Percentiles rank a stretch among this genome's conserved stretches.
Conservation (phyloP, 2,888 invertebrate genomes). For the Dinocampus coccinellae region DNA sequence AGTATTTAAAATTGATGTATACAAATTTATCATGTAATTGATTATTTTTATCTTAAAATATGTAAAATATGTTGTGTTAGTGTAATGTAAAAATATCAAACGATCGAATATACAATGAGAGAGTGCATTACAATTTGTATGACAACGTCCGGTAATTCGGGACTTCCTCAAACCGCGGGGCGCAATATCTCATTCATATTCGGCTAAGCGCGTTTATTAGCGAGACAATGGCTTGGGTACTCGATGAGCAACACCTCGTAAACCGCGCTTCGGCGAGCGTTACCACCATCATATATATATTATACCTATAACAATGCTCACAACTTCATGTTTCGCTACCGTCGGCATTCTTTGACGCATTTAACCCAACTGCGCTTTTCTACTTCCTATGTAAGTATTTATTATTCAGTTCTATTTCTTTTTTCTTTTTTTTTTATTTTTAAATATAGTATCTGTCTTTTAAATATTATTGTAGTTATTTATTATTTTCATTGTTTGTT, state of each 20-base stretch:
- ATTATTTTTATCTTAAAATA: too few species aligned
- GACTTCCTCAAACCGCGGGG: conserved; percentile 49
- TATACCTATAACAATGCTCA: background rate
- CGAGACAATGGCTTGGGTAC: conserved; percentile 56
- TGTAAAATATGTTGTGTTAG: too few species aligned
- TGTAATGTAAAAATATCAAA: too few species aligned
- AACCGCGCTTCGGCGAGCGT: conserved; percentile 56
- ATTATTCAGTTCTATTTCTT: background rate
- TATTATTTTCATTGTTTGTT: too few species aligned
- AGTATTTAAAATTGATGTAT: too few species aligned
- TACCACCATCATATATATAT: conserved; percentile 20
- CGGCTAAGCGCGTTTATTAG: conserved; percentile 64
- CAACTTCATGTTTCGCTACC: background rate
- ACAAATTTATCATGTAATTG: too few species aligned
- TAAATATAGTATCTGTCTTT: too few species aligned
- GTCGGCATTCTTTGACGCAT: conserved; percentile 17
- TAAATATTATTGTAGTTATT: too few species aligned
- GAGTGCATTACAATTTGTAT: conserved; percentile 37
- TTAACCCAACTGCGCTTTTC: conserved; percentile 8
- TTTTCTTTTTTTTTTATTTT: background rate
- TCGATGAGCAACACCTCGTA: conserved; percentile 64
- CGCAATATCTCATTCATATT: conserved; percentile 59
- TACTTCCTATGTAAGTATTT: background rate
- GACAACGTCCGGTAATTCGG: conserved; percentile 43
- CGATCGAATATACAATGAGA: conserved; percentile 23